phyloP scores from a whole-genome alignment of 2,888 invertebrate genomes.

The Volucella inflata region DNA sequence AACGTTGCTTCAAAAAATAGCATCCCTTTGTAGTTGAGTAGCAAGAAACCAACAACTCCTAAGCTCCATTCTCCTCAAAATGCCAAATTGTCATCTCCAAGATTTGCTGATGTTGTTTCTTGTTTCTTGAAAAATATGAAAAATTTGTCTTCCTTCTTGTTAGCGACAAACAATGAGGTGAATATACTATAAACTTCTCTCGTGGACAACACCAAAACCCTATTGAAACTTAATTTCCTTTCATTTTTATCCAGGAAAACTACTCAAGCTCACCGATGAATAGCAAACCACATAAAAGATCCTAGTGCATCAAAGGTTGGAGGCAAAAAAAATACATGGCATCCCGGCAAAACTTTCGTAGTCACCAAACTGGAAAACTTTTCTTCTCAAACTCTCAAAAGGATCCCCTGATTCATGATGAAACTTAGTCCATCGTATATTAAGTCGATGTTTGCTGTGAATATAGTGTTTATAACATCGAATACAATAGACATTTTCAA shows the following conservation, averaged over 20 bases:
- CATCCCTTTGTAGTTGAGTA: too few species aligned
- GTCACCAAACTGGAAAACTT: conserved; percentile 40
- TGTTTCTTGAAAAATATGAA: too few species aligned
- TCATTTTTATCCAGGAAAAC: conserved; percentile 2
- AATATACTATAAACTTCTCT: conserved; percentile 13
- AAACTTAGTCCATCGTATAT: conserved; percentile 66
- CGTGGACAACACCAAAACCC: conserved; percentile 26
- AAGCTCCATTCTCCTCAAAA: too few species aligned
- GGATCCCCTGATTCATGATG: conserved; percentile 64
- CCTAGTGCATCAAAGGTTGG: conserved; percentile 1
- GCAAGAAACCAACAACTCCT: too few species aligned
- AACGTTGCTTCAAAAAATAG: too few species aligned
- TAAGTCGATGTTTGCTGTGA: background rate
- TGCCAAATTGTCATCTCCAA: too few species aligned
- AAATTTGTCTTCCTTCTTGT: background rate
- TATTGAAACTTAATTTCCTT: conserved; percentile 43
- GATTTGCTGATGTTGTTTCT: too few species aligned
- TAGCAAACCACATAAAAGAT: conserved; percentile 8
- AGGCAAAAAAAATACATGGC: background rate
- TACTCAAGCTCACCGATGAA: background rate
- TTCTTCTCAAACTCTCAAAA: conserved; percentile 49
- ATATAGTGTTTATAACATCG: background rate
- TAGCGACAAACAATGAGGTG: background rate
- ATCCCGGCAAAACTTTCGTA: background rate
- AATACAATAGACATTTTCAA: background rate